Base-by-base conservation (phyloP, 2,888 invertebrate species). In the Dendrolimus pini region DNA sequence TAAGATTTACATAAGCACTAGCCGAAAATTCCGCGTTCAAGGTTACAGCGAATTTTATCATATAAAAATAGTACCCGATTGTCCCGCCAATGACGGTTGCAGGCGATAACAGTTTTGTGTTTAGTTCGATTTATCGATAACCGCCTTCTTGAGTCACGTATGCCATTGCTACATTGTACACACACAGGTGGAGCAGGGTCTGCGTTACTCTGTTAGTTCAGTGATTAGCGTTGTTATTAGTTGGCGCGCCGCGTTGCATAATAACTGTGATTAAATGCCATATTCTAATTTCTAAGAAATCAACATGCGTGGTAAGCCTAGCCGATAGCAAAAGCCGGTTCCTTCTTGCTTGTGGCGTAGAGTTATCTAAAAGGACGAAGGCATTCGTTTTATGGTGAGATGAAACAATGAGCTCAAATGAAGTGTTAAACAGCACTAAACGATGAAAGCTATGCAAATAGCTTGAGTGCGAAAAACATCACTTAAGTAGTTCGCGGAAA, bases 61-160 rank as follows among this genome's bases (percentile, higher is more conserved):
- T 65, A 73, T 67, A 62, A 81, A 82, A 82, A 80, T 77, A 77
- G 70, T 75, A 70, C 70, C 67, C 64, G 68, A 77, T 76, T 77
- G 71, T 71, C 74, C 72, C 67, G 72, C 68, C 72, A 76, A 74
- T 80, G 77, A 74, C 80, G 82, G 84, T 83, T 77, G 73, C 69
- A 62, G 59, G 64, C 76, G 88, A 89, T 89, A 89, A 84, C 75
- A 77, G 63, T 80, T 80, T 83, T 82, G 73, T 84, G 78, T 82
- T 82, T 75, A 47, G 47, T 47, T 76, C 71, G 75, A 74, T 77
- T 80, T 83, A 82, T 78, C 82, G 83, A 82, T 81, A 82, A 80
- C 72, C 72, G 65, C 60, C 69, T 77, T 67, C 77, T 85, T 82
- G 80, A 86, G 86, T 88, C 89, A 89, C 89, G 89, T 89, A 88